Base-by-base conservation (phyloP, 2,113 vertebrate species). In the Ranitomeya imitator region DNA sequence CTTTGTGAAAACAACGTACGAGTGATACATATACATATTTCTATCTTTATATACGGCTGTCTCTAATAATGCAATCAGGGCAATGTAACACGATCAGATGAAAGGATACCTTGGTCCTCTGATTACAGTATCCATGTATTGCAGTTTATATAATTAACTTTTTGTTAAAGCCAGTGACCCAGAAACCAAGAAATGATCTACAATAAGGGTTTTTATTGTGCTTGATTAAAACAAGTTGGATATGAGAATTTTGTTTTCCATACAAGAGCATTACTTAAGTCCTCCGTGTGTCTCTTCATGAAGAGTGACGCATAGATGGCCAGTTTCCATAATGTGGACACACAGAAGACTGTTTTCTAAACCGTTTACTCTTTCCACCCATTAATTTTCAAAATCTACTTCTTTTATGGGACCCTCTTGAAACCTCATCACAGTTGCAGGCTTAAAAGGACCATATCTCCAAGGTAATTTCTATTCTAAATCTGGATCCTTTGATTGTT, bases 141-240 rank as follows among this genome's bases (percentile, higher is more conserved):
- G 45, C 63, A 67, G 61, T 69, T 69, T 69, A 23, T 83, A 69
- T 54, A 83, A 83, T 83, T 83, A 83, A 60, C 52, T 67, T 83
- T 83, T 83, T 65, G 80, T 83, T 51, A 51, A 83, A 51, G 10
- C 63, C 81, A 69, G 81, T 83, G 81, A 83, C 63, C 81, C 81
- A 54, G 81, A 83, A 69, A 67, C 45, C 45, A 9, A 83, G 63
- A 69, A 69, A 54, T 83, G 81, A 69, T 69, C 81, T 69, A 45
- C 81, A 83, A 69, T 83, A 83, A 23, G 60, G 81, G 81, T 54
- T 83, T 83, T 69, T 69, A 67, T 69, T 67, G 81, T 83, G 59
- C 81, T 83, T 83, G 81, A 83, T 83, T 83, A 83, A 83, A 83
- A 83, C 45, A 69, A 69, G 81, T 83, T 67, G 81, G 81, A 51